Base-by-base conservation (phyloP, 2,888 invertebrate species). In the Myathropa florea region DNA sequence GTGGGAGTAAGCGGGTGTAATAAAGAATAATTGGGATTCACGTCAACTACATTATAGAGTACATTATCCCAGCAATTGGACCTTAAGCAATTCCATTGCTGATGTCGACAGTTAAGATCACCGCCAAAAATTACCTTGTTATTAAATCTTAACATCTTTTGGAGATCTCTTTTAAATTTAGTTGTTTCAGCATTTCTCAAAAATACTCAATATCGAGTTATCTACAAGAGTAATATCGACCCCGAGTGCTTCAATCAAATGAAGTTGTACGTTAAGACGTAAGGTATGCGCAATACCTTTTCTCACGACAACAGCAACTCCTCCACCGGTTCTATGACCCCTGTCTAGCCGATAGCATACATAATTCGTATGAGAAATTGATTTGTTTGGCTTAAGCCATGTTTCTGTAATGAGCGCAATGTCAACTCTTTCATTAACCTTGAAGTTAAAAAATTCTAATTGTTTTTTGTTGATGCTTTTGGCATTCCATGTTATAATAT, bases 401-500 rank as follows among this genome's bases (percentile, higher is more conserved):
- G 59, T 70, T 18, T 60, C 59, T 12, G 70, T 39, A 14, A 60
- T 60, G 21, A 71, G 18, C n/a, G 71, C 60, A 71, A 71, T 60
- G 28, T 71, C 60, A 71, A 71, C 46, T 39, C 59, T 59, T 28
- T 60, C 39, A 61, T 61, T 21, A 7, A 14, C 30, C 26, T 46
- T 72, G 23, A 53, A 72, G 10, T 61, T 72, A 61, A 72, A 72
- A 72, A 72, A 72, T 53, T 72, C 46, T 14, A 61, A 12, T 72
- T 53, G 26, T 46, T 71, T 71, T 46, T 61, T 46, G 7, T n/a
- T 28, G 9, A 71, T 71, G 60, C 60, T 36, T 55, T 46, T 68
- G 9, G 30, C 53, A 53, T 53, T 68, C 68, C 68, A 68, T 33
- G 26, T 68, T 30, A 68, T 21, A 23, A 68, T 28, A 12, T 68